Evolutionary conservation across 1,140 invertebrate genomes (phyloP).

Genomic region (Metopolophium dirhodum): DNA sequence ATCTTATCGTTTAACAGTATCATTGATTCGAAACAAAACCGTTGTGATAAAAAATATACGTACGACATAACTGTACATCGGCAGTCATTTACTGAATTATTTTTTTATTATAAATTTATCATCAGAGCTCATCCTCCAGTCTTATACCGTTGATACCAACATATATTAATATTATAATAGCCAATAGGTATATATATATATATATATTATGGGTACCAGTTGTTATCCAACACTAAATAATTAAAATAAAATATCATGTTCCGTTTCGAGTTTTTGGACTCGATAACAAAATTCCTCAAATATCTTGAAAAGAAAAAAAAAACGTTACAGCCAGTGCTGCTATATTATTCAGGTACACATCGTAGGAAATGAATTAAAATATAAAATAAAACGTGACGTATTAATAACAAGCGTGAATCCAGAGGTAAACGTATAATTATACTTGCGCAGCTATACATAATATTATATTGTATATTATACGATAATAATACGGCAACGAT

Average conservation of each 20-base stretch:
- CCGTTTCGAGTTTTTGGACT: not conserved
- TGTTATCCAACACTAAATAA: constrained; percentile 10
- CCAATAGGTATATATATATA: not conserved
- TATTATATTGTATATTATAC: not conserved
- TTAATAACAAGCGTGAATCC: not conserved
- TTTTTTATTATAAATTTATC: not conserved
- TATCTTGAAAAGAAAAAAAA: not conserved
- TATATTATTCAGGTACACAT: not conserved
- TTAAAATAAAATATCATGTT: not conserved
- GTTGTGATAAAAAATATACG: not conserved
- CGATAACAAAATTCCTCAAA: constrained; percentile 1
- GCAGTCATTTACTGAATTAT: not conserved
- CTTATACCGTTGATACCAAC: no score
- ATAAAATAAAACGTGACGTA: not conserved
- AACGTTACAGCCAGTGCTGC: not conserved
- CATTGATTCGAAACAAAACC: not conserved
- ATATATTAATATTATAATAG: no score
- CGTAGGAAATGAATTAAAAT: not conserved
- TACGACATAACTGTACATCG: not conserved
- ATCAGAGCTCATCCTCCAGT: not conserved
- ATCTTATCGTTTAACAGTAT: not conserved
- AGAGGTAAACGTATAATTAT: constrained; percentile 6
- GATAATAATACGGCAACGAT: not conserved
- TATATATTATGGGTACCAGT: not conserved
- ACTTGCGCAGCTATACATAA: not conserved